phyloP scores from a whole-genome alignment of 2,888 invertebrate species.

The Drosophila nr. perissopoda region DNA sequence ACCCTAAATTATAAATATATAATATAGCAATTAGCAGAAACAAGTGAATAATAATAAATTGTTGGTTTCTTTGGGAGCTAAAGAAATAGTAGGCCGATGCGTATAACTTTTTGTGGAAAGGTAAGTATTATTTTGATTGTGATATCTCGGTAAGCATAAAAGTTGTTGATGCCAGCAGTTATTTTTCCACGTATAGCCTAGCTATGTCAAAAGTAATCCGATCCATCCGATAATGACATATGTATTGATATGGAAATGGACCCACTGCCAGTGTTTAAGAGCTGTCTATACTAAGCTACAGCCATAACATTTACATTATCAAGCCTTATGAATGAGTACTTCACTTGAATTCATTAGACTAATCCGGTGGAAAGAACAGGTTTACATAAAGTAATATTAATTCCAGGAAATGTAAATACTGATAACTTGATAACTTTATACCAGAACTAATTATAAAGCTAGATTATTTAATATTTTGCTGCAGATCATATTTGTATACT shows the following conservation, averaged over 20 bases:
- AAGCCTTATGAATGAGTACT: constrained; percentile 16
- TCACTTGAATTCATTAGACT: background rate
- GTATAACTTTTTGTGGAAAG: background rate
- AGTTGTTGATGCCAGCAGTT: background rate
- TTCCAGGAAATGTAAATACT: constrained; percentile 19
- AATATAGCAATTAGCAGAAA: background rate
- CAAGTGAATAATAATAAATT: background rate
- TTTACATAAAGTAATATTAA: background rate
- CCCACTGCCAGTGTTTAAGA: background rate
- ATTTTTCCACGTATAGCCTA: background rate
- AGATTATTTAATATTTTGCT: background rate
- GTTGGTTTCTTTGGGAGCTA: background rate
- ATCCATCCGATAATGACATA: background rate
- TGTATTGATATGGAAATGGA: background rate
- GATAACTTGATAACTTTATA: background rate
- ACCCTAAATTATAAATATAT: background rate
- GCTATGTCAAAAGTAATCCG: background rate
- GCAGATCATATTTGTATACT: background rate
- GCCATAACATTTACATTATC: background rate
- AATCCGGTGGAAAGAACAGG: constrained; percentile 13
- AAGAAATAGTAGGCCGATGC: background rate
- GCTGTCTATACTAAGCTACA: background rate
- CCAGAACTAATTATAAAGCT: background rate
- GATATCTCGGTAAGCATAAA: background rate
- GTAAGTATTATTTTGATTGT: background rate